phyloP scores from a whole-genome alignment of 2,888 invertebrate species.

The Stegophylla sp. region DNA sequence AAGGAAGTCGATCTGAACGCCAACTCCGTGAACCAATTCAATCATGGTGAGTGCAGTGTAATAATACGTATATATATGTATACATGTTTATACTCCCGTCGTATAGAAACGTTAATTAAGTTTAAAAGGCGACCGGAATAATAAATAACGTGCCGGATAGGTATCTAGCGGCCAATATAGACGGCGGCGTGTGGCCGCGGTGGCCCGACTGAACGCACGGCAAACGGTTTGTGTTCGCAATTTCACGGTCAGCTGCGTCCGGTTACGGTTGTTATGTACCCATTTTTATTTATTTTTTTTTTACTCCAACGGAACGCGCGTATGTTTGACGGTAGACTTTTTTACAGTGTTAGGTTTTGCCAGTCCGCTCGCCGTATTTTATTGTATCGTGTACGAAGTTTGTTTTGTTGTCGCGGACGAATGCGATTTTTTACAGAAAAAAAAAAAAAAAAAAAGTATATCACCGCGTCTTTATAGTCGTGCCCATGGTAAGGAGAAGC shows the following conservation, averaged over 20 bases:
- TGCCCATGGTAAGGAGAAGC: no score
- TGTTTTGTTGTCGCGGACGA: neutral
- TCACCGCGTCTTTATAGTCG: no score
- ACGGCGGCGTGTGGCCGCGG: neutral
- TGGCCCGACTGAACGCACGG: neutral
- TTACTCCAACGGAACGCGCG: neutral
- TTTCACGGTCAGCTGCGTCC: conserved; percentile 53
- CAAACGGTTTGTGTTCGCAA: conserved; percentile 30
- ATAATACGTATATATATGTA: neutral
- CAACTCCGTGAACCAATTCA: conserved; percentile 49
- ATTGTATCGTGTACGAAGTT: neutral
- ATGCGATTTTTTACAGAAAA: neutral
- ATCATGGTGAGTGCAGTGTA: conserved; percentile 38
- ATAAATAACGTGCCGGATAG: conserved; percentile 12
- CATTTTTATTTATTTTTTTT: neutral
- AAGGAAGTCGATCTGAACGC: conserved; percentile 45
- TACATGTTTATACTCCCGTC: neutral
- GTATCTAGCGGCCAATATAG: neutral
- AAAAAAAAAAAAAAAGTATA: no score
- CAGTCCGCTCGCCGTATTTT: neutral
- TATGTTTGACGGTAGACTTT: neutral
- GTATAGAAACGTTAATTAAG: conserved; percentile 42
- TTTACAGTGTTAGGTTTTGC: neutral
- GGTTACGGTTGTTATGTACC: neutral
- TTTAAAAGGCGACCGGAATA: conserved; percentile 27